Conservation (phyloP, 2,797 vertebrate species). For the Buceros bicornis region DNA sequence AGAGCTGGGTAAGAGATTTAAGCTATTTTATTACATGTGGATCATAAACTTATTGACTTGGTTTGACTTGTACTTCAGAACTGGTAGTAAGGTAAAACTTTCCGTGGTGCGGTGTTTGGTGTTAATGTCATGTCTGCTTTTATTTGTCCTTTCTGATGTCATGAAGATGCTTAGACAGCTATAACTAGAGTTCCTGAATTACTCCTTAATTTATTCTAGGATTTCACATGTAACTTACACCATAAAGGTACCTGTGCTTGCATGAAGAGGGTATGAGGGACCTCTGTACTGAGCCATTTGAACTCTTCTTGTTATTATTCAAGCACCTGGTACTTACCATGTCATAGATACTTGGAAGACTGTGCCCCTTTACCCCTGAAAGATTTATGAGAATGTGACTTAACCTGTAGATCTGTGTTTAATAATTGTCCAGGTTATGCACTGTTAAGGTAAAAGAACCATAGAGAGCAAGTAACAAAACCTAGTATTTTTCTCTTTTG, state of each 20-base stretch:
- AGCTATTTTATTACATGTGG: not conserved
- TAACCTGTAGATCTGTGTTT: not conserved
- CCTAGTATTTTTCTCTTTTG: conserved; percentile 50
- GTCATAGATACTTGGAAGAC: not conserved
- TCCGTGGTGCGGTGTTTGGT: not conserved
- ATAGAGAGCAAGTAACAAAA: not conserved
- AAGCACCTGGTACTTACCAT: not conserved
- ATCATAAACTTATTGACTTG: not conserved
- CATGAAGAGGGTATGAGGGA: not conserved
- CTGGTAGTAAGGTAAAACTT: not conserved
- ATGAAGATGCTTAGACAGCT: not conserved
- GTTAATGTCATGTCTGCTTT: not conserved
- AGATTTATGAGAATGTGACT: not conserved
- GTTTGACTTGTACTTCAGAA: not conserved
- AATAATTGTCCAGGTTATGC: not conserved
- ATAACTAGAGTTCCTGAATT: not conserved
- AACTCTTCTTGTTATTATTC: not conserved
- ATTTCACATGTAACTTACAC: not conserved
- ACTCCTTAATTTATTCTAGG: not conserved
- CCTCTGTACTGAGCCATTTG: not conserved
- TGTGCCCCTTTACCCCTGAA: not conserved
- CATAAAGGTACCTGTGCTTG: not conserved
- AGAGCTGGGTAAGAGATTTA: conserved; percentile 92
- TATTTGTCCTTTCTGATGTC: not conserved
- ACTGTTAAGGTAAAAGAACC: not conserved